Percentiles rank a stretch among this genome's conserved stretches.
These are phyloP conservation scores for Rhynchotus rufescens DNA, from an alignment of 2,797 vertebrate genomes.

Conservation along the genomic window DNA sequence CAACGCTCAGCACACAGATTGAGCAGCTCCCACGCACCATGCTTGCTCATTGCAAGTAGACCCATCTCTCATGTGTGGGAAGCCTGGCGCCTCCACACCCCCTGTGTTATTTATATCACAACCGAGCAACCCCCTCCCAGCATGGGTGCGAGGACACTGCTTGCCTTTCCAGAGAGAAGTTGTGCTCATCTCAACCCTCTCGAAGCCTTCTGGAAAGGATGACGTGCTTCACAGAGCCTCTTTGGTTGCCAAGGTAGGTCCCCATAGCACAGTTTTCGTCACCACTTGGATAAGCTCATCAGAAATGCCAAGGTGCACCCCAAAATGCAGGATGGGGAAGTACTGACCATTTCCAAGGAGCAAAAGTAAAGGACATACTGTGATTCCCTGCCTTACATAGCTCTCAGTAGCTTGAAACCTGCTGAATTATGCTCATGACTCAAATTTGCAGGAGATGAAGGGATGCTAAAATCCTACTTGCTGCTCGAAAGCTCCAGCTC, in stretches of 20 bases:
- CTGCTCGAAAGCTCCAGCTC: background rate
- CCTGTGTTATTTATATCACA: background rate
- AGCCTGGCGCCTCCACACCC: rapidly evolving
- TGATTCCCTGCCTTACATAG: background rate
- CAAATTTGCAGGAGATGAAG: constrained; percentile 2
- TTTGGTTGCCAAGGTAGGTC: background rate
- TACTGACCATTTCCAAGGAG: background rate
- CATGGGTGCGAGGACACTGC: rapidly evolving
- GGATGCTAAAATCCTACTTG: background rate
- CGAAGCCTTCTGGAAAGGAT: background rate
- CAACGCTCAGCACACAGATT: rapidly evolving
- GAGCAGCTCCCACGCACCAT: background rate
- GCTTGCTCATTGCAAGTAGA: background rate
- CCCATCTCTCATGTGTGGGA: rapidly evolving
- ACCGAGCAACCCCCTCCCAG: background rate
- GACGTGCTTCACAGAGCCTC: background rate
- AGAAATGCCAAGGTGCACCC: background rate
- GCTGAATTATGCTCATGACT: background rate
- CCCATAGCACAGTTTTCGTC: background rate
- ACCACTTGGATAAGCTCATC: background rate
- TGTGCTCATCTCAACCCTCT: background rate
- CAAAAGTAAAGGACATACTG: background rate
- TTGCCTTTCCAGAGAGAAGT: background rate
- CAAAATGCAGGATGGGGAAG: rapidly evolving
- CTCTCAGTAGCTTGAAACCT: background rate